A percentile compares a stretch with the other conserved stretches of the same genome.
These are phyloP conservation scores for Pagrus major DNA, from an alignment of 2,113 vertebrate genomes.

Conservation along the genomic window DNA sequence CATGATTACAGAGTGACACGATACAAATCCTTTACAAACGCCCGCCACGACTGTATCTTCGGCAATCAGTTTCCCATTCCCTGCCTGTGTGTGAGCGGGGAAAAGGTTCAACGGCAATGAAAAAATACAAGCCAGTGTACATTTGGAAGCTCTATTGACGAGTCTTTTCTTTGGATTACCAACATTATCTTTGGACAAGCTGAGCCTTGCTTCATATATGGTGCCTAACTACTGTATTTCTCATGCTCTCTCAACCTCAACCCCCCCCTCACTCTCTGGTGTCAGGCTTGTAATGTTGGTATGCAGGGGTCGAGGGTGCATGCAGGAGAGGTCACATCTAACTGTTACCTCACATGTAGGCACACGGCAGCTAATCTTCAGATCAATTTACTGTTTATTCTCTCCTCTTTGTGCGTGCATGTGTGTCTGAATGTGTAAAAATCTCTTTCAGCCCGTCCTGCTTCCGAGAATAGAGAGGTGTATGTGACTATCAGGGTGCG, in stretches of 20 bases:
- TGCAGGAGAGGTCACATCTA: constrained; percentile 22
- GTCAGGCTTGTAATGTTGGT: not conserved
- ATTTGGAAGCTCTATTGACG: not conserved
- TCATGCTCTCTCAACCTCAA: constrained; percentile 19
- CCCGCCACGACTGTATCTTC: not conserved
- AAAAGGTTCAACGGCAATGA: not conserved
- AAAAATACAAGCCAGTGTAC: not conserved
- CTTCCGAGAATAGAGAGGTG: constrained; percentile 41
- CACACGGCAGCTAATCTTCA: constrained; percentile 13
- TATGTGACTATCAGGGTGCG: constrained; percentile 5
- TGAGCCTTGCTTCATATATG: not conserved
- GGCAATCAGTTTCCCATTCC: constrained; percentile 4
- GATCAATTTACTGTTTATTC: constrained; percentile 31
- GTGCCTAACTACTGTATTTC: constrained; percentile 5
- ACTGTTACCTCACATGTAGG: constrained; percentile 6
- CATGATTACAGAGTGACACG: constrained; percentile 14
- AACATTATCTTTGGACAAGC: not conserved
- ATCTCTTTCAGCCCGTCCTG: not conserved
- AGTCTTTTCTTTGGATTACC: constrained; percentile 24
- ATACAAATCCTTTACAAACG: constrained; percentile 41
- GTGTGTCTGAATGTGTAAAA: constrained; percentile 26
- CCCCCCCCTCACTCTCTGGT: not conserved
- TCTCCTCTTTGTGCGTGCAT: not conserved
- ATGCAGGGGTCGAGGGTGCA: constrained; percentile 17
- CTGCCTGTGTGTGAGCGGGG: not conserved